A percentile compares a stretch with the other conserved stretches of the same genome.
Conservation (phyloP, 2,888 invertebrate species). For the Mayetiola destructor region DNA sequence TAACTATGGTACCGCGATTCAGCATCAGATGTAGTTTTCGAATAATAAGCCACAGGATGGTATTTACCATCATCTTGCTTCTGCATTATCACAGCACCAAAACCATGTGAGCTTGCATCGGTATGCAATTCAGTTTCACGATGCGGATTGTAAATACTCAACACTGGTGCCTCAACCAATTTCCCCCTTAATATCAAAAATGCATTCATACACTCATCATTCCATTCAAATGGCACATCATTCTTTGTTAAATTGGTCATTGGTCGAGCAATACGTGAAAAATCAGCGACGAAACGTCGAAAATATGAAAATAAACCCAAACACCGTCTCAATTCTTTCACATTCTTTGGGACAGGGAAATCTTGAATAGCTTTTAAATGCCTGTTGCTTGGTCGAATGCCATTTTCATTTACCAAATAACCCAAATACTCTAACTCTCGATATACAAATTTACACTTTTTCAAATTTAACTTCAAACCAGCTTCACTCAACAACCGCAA, state of each 20-base stretch:
- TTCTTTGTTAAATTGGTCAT: slow-evolving; percentile 21
- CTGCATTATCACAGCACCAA: slow-evolving; percentile 22
- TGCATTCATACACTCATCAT: slow-evolving; percentile 18
- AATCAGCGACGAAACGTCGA: neutral
- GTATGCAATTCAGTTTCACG: slow-evolving; percentile 24
- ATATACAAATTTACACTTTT: slow-evolving; percentile 18
- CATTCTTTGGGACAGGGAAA: neutral
- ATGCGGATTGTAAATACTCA: slow-evolving; percentile 21
- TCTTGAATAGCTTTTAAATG: neutral
- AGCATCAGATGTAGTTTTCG: slow-evolving; percentile 21
- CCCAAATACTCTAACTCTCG: slow-evolving; percentile 18
- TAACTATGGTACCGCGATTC: slow-evolving; percentile 24
- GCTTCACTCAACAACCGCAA: slow-evolving; percentile 14
- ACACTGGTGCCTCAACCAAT: slow-evolving; percentile 18
- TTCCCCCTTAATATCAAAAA: slow-evolving; percentile 21
- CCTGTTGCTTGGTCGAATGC: slow-evolving; percentile 18
- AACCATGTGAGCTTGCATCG: slow-evolving; percentile 24
- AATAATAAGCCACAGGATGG: slow-evolving; percentile 25
- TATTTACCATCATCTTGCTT: slow-evolving; percentile 19
- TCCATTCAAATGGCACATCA: slow-evolving; percentile 20
- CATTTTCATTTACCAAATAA: slow-evolving; percentile 18
- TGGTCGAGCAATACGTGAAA: slow-evolving; percentile 20
- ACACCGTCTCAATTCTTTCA: neutral
- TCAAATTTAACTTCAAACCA: slow-evolving; percentile 16
- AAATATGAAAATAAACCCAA: slow-evolving; percentile 14